Base-by-base conservation (phyloP, 2,888 invertebrate genomes). In the Caenorhabditis zanzibari region DNA sequence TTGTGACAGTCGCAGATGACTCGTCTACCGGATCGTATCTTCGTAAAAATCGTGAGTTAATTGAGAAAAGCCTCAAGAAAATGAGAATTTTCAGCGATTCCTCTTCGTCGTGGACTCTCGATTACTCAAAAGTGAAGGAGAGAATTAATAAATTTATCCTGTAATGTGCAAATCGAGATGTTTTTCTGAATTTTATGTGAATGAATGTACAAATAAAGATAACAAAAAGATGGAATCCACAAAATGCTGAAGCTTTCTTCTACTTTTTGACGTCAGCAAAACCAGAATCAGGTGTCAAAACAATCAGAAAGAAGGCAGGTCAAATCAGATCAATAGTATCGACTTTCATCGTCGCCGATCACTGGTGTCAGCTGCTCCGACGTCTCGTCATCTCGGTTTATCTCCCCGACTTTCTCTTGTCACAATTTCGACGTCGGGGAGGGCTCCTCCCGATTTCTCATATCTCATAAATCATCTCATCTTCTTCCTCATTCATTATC, bases 291-390 rank as follows among this genome's bases (percentile, higher is more conserved):
- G 14, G 61, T 69, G 76, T 61, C 68, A 76, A 76, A 68, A 76
- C 68, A 76, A 74, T n/a, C 38, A 63, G 54, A 61, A 72, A n/a
- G n/a, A n/a, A 28, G 35, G 66, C 56, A 77, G 71, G 69, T 77
- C 77, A 71, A 54, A 71, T 77, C 77, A 63, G 54, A 77, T 77
- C 77, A 71, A 77, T 77, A 77, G 59, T 59, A 76, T 59, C 44
- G 61, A 32, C 32, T 68, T 63, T 77, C 63, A 54, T 49, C 58
- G 14, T 41, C 59, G 63, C 54, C 66, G 19, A 41, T 41, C 12
- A n/a, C 7, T 24, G 3, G 66, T 63, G 77, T 77, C 77, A 77
- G 77, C 77, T 77, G 77, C 71, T 56, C 35, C 22, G 44, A 28
- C 76, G 35, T 10, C 5, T 19, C 28, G 28, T 35, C 32, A 9